Percentiles rank a stretch among this genome's conserved stretches.
phyloP scores from a whole-genome alignment of 2,797 vertebrate species.

The Phoxinus dragarum region DNA sequence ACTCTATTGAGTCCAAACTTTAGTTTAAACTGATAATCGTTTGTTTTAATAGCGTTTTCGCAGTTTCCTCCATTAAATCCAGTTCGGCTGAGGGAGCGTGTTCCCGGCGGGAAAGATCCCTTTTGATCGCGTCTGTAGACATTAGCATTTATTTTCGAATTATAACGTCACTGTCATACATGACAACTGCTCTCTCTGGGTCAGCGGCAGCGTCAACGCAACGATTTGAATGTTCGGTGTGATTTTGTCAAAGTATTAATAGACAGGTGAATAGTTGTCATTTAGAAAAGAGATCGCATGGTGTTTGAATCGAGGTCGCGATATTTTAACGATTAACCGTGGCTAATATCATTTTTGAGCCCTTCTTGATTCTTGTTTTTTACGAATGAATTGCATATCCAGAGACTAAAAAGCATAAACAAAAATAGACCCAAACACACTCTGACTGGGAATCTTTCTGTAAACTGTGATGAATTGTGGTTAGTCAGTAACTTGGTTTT shows the following conservation, averaged over 20 bases:
- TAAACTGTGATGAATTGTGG: constrained; percentile 46
- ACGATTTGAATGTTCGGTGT: too few species aligned
- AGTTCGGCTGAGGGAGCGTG: too few species aligned
- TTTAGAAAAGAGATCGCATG: too few species aligned
- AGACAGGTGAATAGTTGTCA: too few species aligned
- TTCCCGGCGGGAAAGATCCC: too few species aligned
- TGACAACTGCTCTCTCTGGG: too few species aligned
- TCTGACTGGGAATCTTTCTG: constrained; percentile 5
- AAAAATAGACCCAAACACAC: not conserved
- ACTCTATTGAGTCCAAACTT: too few species aligned
- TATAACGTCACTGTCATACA: not conserved
- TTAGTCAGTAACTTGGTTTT: constrained; percentile 36
- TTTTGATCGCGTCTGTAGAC: too few species aligned
- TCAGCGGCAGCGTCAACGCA: too few species aligned
- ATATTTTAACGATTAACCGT: not conserved
- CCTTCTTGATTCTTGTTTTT: not conserved
- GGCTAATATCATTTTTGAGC: not conserved
- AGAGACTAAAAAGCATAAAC: not conserved
- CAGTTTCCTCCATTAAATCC: too few species aligned
- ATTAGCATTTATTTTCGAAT: not conserved
- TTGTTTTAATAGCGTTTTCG: too few species aligned
- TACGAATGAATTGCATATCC: not conserved
- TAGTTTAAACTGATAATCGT: too few species aligned
- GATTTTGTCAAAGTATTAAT: not conserved
- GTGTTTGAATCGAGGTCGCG: not conserved